phyloP scores from a whole-genome alignment of 2,797 vertebrate genomes.

The Spheniscus humboldti region DNA sequence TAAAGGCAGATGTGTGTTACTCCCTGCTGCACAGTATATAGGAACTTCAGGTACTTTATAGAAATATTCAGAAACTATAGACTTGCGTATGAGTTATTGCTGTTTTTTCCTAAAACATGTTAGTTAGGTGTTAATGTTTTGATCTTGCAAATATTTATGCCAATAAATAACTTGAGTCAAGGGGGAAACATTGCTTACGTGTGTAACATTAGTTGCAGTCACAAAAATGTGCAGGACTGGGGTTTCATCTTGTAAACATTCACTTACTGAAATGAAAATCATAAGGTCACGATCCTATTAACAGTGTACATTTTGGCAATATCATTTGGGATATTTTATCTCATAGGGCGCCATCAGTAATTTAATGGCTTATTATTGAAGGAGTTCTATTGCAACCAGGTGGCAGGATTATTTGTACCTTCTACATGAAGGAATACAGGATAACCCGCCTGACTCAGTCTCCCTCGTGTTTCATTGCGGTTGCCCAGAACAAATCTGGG shows the following conservation, averaged over 20 bases:
- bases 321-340: background rate
- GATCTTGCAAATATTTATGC: constrained; percentile 17
- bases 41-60: background rate
- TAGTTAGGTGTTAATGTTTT: background rate
- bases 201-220: background rate
- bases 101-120: background rate
- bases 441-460: background rate
- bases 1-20: background rate
- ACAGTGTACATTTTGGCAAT: background rate
- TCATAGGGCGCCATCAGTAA: background rate
- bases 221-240: background rate
- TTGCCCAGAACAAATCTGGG: background rate
- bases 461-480: background rate
- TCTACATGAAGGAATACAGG: background rate
- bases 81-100: background rate
- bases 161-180: constrained; percentile 10
- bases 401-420: background rate
- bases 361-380: background rate
- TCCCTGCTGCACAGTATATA: background rate
- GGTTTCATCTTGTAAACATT: background rate
- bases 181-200: background rate
- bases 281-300: background rate
- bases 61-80: background rate
- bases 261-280: constrained; percentile 9
- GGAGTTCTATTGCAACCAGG: background rate